Evolutionary conservation across 2,888 invertebrate species (phyloP).

Genomic region (Lasioglossum villosulum): DNA sequence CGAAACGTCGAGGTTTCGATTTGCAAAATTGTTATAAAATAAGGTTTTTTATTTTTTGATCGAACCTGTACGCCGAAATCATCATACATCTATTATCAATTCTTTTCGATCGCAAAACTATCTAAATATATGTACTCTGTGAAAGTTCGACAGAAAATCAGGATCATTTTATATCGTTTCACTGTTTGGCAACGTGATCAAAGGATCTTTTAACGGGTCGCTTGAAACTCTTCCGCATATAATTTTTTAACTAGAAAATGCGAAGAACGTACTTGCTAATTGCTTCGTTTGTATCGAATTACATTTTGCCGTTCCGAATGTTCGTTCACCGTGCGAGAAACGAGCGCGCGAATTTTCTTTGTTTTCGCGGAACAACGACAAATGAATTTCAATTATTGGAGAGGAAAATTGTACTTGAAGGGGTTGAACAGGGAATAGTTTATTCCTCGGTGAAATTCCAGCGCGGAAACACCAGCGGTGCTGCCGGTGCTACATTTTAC

Average conservation of each 20-base stretch:
- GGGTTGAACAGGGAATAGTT: not conserved
- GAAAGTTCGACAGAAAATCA: no score
- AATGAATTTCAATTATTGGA: not conserved
- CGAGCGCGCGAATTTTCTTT: not conserved
- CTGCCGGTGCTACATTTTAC: not conserved
- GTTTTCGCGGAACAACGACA: not conserved
- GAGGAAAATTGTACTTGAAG: not conserved
- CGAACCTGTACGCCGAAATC: no score
- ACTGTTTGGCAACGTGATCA: no score
- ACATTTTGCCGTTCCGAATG: not conserved
- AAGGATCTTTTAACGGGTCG: no score
- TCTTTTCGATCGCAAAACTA: no score
- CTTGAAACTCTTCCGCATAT: not conserved
- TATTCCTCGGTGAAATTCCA: not conserved
- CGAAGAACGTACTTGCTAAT: not conserved
- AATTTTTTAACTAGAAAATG: not conserved
- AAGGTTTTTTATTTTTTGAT: no score
- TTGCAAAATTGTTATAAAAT: no score
- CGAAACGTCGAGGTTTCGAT: no score
- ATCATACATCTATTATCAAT: no score
- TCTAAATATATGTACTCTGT: no score
- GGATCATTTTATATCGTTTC: no score
- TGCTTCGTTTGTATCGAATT: not conserved
- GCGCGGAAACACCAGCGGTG: not conserved
- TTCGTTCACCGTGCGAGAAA: not conserved